Evolutionary conservation across 2,888 invertebrate species (phyloP).

Genomic region (Drosophila suboccidentalis): DNA sequence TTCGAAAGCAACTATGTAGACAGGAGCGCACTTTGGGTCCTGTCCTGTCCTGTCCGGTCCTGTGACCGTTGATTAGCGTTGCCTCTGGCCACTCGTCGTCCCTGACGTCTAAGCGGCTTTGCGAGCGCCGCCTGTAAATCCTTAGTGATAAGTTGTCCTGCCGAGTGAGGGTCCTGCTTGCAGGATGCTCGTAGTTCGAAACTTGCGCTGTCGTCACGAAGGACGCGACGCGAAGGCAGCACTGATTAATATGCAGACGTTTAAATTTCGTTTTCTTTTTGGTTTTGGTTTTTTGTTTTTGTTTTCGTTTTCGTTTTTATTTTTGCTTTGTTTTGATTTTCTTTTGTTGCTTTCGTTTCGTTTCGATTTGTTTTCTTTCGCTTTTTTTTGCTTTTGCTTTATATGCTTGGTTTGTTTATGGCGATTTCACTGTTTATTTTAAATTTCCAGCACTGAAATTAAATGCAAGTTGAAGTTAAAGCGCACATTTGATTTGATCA

Average conservation of each 20-base stretch:
- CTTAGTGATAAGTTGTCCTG: slow-evolving; percentile 77
- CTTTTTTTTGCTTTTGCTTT: slow-evolving; percentile 14
- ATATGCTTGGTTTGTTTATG: slow-evolving; percentile 23
- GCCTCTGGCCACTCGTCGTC: slow-evolving; percentile 47
- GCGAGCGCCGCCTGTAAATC: slow-evolving; percentile 59
- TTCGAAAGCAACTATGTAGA: slow-evolving; percentile 22
- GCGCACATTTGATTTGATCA: slow-evolving; percentile 26
- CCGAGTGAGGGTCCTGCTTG: slow-evolving; percentile 29
- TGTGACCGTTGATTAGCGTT: slow-evolving; percentile 72
- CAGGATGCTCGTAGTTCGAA: slow-evolving; percentile 4
- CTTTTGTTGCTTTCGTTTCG: slow-evolving; percentile 36
- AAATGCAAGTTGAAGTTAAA: slow-evolving; percentile 42
- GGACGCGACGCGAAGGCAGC: slow-evolving; percentile 32
- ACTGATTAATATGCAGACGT: slow-evolving; percentile 79
- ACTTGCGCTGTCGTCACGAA: slow-evolving; percentile 20
- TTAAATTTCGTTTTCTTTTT: slow-evolving; percentile 69
- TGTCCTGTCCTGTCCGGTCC: slow-evolving; percentile 48
- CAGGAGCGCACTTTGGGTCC: slow-evolving; percentile 24
- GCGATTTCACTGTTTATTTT: slow-evolving; percentile 48
- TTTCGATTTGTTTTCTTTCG: slow-evolving; percentile 16
- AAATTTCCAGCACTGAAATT: slow-evolving; percentile 50
- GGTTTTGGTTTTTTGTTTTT: slow-evolving; percentile 34
- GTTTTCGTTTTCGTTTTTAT: slow-evolving; percentile 28
- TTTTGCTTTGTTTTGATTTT: slow-evolving; percentile 26
- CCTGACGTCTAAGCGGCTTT: slow-evolving; percentile 56